Conservation (phyloP, 2,797 vertebrate genomes). For the Cirrhinus molitorella region DNA sequence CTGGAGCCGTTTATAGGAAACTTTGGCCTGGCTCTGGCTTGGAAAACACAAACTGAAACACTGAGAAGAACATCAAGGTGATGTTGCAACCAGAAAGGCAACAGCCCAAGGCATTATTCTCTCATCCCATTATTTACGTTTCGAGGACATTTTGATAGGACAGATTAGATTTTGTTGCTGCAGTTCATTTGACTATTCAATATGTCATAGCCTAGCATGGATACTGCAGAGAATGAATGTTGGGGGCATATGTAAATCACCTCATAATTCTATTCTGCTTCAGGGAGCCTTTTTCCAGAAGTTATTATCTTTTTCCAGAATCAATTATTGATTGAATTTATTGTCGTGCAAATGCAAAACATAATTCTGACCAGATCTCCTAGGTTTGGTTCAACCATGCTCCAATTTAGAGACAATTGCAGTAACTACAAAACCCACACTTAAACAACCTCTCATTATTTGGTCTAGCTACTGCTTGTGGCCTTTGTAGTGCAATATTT, state of each 20-base stretch:
- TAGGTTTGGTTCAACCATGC: neutral
- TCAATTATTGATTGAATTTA: neutral
- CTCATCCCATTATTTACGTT: neutral
- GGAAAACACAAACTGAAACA: slow-evolving; percentile 30
- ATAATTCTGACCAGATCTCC: neutral
- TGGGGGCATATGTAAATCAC: neutral
- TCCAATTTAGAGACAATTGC: neutral
- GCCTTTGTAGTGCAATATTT: neutral
- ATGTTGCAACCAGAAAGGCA: slow-evolving; percentile 23
- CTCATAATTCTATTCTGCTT: neutral
- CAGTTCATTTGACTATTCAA: neutral
- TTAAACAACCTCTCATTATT: neutral
- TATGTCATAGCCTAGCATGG: neutral
- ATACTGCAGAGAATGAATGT: neutral
- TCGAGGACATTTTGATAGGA: neutral
- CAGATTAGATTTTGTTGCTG: neutral
- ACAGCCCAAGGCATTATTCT: slow-evolving; percentile 18
- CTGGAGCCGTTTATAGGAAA: slow-evolving; percentile 1
- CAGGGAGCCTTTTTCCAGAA: neutral
- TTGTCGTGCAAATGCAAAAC: slow-evolving; percentile 2
- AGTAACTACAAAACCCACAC: neutral
- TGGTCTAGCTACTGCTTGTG: neutral
- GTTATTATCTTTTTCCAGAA: neutral
- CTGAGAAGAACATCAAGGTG: slow-evolving; percentile 19
- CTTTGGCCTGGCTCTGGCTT: neutral